Conservation (phyloP, 2,888 invertebrate species). For the Timema cristinae region DNA sequence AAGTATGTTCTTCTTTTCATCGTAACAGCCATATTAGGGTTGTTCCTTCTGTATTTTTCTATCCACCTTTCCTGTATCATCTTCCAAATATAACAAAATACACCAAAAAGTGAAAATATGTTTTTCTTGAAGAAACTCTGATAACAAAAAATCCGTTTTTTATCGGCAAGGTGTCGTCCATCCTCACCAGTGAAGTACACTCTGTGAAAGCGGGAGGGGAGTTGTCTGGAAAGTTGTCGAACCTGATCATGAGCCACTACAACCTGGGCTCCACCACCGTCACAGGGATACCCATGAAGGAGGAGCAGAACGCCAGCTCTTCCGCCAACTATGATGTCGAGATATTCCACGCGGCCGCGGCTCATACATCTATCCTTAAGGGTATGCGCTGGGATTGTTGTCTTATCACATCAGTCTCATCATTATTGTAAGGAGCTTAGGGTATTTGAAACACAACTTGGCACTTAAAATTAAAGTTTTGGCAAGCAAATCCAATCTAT, state of each 20-base stretch:
- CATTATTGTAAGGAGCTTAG: too few species aligned
- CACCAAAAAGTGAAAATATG: neutral
- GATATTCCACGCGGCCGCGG: slow-evolving; percentile 83
- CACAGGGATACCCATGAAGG: slow-evolving; percentile 99
- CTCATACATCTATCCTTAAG: slow-evolving; percentile 76
- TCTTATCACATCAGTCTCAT: neutral
- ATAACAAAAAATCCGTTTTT: slow-evolving; percentile 12
- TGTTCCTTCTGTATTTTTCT: too few species aligned
- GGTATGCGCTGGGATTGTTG: slow-evolving; percentile 39
- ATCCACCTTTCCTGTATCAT: too few species aligned
- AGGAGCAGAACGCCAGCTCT: slow-evolving; percentile 96
- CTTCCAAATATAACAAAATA: too few species aligned
- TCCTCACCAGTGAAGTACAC: slow-evolving; percentile 74
- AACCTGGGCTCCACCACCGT: slow-evolving; percentile 93
- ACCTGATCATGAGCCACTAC: slow-evolving; percentile 79
- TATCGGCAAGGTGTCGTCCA: slow-evolving; percentile 58
- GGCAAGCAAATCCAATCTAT: neutral
- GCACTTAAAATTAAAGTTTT: neutral
- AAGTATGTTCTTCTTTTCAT: too few species aligned
- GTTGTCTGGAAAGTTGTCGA: slow-evolving; percentile 69
- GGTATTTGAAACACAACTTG: neutral
- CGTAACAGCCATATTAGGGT: too few species aligned
- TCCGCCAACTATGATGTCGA: slow-evolving; percentile 99
- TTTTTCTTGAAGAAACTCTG: slow-evolving; percentile 15
- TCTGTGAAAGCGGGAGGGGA: slow-evolving; percentile 60